These are phyloP conservation scores for Ateles fusciceps DNA, from an alignment of 2,797 vertebrate species.

Conservation along the genomic window DNA sequence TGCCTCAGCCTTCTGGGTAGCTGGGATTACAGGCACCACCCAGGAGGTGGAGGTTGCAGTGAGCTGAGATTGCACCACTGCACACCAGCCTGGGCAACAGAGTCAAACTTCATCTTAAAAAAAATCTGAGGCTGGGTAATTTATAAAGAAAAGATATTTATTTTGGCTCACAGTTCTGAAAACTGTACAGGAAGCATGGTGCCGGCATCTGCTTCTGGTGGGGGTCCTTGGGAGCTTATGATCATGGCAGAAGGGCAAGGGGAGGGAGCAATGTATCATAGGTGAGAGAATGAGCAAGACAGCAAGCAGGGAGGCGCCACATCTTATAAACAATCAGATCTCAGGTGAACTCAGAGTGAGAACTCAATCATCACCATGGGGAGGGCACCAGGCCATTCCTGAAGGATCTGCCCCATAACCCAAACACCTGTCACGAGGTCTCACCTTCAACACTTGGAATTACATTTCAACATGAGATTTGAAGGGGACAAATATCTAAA, in stretches of 20 bases:
- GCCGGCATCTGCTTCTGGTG: background rate
- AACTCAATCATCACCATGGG: background rate
- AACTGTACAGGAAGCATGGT: background rate
- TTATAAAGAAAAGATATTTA: background rate
- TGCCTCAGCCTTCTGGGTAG: too few species aligned
- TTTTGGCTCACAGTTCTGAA: background rate
- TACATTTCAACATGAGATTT: background rate
- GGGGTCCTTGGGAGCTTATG: background rate
- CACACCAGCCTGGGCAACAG: too few species aligned
- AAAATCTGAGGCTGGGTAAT: background rate
- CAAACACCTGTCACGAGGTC: background rate
- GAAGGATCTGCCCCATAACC: background rate
- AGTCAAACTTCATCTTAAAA: too few species aligned
- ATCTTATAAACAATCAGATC: background rate
- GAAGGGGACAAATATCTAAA: background rate
- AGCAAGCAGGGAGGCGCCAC: background rate
- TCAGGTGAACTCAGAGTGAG: background rate
- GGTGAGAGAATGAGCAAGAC: background rate
- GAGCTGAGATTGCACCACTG: too few species aligned
- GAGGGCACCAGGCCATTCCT: background rate
- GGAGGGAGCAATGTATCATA: background rate
- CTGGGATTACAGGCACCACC: too few species aligned
- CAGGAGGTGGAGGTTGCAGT: too few species aligned
- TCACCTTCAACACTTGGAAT: background rate
- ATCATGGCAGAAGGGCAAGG: background rate